phyloP scores from a whole-genome alignment of 1,140 invertebrate genomes.

The Temnothorax longispinosus region DNA sequence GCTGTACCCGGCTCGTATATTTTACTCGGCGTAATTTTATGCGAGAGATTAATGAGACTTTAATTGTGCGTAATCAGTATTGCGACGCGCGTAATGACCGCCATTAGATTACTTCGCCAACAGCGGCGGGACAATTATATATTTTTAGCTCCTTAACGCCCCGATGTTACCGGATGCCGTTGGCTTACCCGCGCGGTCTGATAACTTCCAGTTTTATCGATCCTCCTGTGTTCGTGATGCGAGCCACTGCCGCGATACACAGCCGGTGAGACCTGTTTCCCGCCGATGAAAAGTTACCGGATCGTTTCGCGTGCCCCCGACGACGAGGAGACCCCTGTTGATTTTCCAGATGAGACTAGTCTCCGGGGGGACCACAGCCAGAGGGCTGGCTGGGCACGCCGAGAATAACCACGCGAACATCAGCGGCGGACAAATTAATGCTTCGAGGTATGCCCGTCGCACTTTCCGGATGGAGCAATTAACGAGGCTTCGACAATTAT shows the following conservation, averaged over 20 bases:
- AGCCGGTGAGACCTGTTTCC: conserved; percentile 69
- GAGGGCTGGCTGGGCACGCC: too few relatives aligned
- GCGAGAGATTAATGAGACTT: conserved; percentile 29
- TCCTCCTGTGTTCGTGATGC: conserved; percentile 50
- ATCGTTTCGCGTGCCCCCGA: conserved; percentile 49
- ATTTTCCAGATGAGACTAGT: conserved; percentile 66
- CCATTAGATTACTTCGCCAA: conserved; percentile 13
- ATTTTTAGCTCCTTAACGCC: conserved; percentile 20
- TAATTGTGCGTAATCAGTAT: conserved; percentile 35
- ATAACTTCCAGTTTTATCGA: conserved; percentile 70
- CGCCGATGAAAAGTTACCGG: conserved; percentile 71
- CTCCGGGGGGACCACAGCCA: background rate
- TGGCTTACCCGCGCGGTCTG: conserved; percentile 8
- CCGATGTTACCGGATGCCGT: background rate
- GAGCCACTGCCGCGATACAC: conserved; percentile 19
- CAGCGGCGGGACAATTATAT: background rate
- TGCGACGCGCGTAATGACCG: conserved; percentile 26
- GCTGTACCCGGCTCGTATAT: too few relatives aligned
- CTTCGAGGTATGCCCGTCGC: conserved; percentile 26
- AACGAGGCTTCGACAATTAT: conserved; percentile 55
- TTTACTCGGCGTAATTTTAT: conserved; percentile 5
- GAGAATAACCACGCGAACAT: conserved; percentile 48
- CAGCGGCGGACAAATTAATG: conserved; percentile 52
- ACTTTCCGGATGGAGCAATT: conserved; percentile 55
- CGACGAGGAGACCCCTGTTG: conserved; percentile 69